These are phyloP conservation scores for Ctenodactylus gundi DNA, from an alignment of 2,113 vertebrate genomes.

Conservation along the genomic window DNA sequence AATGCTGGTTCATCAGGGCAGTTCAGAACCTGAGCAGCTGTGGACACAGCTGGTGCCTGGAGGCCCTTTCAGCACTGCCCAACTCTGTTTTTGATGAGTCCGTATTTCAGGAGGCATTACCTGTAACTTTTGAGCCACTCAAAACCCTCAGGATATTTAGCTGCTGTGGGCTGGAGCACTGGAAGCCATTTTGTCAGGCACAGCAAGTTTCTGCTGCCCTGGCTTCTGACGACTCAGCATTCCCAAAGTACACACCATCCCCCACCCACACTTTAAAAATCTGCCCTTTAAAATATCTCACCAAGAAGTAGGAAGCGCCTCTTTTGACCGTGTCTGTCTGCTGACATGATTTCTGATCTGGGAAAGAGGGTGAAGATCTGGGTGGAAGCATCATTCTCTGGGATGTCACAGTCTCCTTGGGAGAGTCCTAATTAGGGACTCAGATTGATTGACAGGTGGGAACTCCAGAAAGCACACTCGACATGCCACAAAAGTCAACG, in stretches of 20 bases:
- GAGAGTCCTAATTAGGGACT: slow-evolving; percentile 72
- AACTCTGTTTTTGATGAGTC: slow-evolving; percentile 52
- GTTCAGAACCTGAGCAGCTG: slow-evolving; percentile 13
- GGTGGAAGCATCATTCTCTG: slow-evolving; percentile 36
- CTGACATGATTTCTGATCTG: slow-evolving; percentile 60
- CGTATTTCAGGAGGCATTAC: neutral
- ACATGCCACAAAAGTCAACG: slow-evolving; percentile 43
- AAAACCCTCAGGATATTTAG: neutral
- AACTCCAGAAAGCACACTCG: slow-evolving; percentile 16
- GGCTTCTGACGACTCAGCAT: neutral
- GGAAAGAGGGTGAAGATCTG: neutral
- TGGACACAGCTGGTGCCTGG: slow-evolving; percentile 37
- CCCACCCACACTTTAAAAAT: neutral
- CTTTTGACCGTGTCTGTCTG: slow-evolving; percentile 22
- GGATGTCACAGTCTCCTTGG: slow-evolving; percentile 66
- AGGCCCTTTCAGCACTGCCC: slow-evolving; percentile 34
- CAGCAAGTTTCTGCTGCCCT: neutral
- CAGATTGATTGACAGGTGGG: slow-evolving; percentile 67
- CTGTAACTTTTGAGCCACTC: neutral
- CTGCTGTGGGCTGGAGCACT: neutral
- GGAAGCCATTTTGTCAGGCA: slow-evolving; percentile 24
- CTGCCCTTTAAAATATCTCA: slow-evolving; percentile 25
- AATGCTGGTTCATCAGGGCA: slow-evolving; percentile 42
- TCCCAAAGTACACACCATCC: neutral
- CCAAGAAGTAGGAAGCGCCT: slow-evolving; percentile 15